A percentile compares a stretch with the other conserved stretches of the same genome.
Evolutionary conservation across 1,140 invertebrate genomes (phyloP).

Genomic region (Drosophila tsacasi): DNA sequence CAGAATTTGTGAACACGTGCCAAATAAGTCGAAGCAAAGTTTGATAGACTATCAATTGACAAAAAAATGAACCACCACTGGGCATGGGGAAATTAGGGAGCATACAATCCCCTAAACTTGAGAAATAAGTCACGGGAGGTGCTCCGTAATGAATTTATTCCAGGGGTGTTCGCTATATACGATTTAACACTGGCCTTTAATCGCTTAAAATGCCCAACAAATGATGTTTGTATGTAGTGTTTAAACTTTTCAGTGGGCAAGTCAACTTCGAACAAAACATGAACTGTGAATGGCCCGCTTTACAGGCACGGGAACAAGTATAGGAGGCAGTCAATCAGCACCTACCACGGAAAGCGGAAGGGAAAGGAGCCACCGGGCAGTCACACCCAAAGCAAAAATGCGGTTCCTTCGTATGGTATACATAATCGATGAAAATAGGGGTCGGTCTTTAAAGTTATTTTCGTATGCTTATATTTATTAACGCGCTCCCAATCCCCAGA

Average conservation of each 20-base stretch:
- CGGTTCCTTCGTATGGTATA: background rate
- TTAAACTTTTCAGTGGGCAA: background rate
- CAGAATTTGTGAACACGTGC: background rate
- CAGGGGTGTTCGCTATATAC: background rate
- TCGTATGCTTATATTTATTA: background rate
- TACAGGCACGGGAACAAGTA: background rate
- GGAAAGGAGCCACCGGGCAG: background rate
- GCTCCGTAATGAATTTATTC: too few species aligned
- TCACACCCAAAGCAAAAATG: conserved; percentile 3
- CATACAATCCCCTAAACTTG: background rate
- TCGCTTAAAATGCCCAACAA: background rate
- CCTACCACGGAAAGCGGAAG: background rate
- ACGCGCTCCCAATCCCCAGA: background rate
- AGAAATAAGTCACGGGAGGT: background rate
- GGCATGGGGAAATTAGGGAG: too few species aligned
- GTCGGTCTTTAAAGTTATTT: conserved; percentile 1
- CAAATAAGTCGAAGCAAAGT: background rate
- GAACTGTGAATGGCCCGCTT: background rate
- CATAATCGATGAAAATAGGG: conserved; percentile 4
- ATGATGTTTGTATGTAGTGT: background rate
- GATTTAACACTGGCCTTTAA: background rate
- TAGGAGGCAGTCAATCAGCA: background rate
- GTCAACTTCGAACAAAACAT: background rate
- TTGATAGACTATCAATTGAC: background rate
- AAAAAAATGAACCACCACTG: too few species aligned